These are phyloP conservation scores for Sebastiscus tertius DNA, from an alignment of 2,797 vertebrate genomes.

Conservation along the genomic window DNA sequence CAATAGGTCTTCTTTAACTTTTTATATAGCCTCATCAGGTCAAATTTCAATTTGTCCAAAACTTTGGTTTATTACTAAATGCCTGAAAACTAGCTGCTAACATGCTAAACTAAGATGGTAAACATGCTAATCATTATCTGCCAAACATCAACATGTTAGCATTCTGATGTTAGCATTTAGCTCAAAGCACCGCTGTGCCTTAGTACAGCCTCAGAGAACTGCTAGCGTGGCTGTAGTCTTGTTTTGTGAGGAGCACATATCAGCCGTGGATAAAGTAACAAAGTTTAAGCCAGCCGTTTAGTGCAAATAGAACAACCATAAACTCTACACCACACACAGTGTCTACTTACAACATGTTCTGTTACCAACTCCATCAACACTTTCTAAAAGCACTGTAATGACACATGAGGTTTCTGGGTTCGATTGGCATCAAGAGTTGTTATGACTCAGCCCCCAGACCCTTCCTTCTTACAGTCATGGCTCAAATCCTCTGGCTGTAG, in stretches of 20 bases:
- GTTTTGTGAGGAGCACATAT: background rate
- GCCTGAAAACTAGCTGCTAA: background rate
- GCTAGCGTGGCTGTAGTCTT: background rate
- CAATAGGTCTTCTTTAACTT: rapidly evolving
- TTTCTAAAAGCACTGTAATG: constrained; percentile 39
- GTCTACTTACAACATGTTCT: constrained; percentile 5
- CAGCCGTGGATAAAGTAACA: constrained; percentile 2
- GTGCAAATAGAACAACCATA: constrained; percentile 12
- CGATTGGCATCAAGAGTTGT: constrained; percentile 38
- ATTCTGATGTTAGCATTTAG: background rate
- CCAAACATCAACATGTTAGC: background rate
- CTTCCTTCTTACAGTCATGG: constrained; percentile 43
- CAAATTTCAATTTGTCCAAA: background rate
- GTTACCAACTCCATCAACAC: constrained; percentile 29
- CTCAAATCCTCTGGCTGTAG: constrained; percentile 56
- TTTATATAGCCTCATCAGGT: background rate
- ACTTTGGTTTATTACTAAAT: background rate
- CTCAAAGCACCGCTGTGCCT: background rate
- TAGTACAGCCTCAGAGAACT: background rate
- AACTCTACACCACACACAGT: constrained; percentile 5
- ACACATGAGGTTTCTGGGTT: constrained; percentile 67
- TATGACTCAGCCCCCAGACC: constrained; percentile 63
- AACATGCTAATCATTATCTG: background rate
- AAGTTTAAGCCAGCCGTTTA: background rate
- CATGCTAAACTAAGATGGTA: background rate